phyloP scores from a whole-genome alignment of 2,113 vertebrate genomes.

The Misgurnus anguillicaudatus region DNA sequence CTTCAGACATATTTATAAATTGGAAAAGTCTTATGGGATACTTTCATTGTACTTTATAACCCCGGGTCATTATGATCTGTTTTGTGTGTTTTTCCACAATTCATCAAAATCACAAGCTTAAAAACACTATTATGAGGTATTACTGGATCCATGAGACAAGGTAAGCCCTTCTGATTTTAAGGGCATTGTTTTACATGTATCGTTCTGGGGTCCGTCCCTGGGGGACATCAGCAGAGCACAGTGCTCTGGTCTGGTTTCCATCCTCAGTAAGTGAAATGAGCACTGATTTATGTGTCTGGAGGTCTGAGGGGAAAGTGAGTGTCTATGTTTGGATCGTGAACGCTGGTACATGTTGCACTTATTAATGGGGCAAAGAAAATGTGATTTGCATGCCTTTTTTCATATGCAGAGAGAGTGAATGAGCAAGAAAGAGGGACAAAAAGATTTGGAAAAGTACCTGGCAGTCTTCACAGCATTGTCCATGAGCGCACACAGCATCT shows the following conservation, averaged over 20 bases:
- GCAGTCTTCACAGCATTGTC: slow-evolving; percentile 91
- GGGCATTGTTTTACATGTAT: not conserved
- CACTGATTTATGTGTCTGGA: slow-evolving; percentile 51
- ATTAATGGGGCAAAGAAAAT: slow-evolving; percentile 50
- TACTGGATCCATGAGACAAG: no score
- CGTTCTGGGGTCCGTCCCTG: slow-evolving; percentile 6
- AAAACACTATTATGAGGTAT: no score
- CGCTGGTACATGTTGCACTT: slow-evolving; percentile 43
- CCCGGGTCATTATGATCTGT: no score
- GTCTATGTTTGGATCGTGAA: slow-evolving; percentile 36
- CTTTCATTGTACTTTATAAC: no score
- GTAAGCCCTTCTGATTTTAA: no score
- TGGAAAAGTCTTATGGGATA: no score
- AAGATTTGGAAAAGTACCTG: slow-evolving; percentile 71
- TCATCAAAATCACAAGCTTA: no score
- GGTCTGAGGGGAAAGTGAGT: slow-evolving; percentile 38
- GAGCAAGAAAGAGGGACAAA: not conserved
- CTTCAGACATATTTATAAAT: no score
- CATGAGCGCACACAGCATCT: slow-evolving; percentile 89
- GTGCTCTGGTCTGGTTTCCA: slow-evolving; percentile 12
- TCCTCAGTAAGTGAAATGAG: slow-evolving; percentile 29
- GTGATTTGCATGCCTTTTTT: slow-evolving; percentile 31
- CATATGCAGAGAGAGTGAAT: not conserved
- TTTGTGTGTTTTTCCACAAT: no score
- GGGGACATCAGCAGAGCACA: not conserved